These are phyloP conservation scores for Cantharis rustica DNA, from an alignment of 2,888 invertebrate genomes.

Conservation along the genomic window DNA sequence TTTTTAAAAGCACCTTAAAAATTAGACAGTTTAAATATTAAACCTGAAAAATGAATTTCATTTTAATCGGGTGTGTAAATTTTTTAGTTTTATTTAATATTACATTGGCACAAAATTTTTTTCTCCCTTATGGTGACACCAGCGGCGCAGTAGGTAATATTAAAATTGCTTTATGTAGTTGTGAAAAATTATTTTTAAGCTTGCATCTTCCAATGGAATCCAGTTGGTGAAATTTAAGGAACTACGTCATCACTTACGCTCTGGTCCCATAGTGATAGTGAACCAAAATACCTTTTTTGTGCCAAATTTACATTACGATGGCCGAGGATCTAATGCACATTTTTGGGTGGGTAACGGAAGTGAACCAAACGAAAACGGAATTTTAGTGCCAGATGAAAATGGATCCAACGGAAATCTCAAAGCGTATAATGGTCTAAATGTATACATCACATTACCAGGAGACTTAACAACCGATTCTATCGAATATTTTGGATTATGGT, in stretches of 20 bases:
- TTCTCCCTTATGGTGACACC: no score
- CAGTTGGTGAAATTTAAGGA: conserved; percentile 20
- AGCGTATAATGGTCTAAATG: conserved; percentile 35
- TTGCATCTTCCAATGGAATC: background rate
- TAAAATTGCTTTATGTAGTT: no score
- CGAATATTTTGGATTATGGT: conserved; percentile 42
- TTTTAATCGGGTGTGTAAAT: no score
- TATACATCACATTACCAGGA: conserved; percentile 39
- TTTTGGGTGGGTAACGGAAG: conserved; percentile 41
- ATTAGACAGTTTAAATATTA: no score
- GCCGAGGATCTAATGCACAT: conserved; percentile 29
- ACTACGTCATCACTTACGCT: conserved; percentile 31
- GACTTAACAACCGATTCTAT: conserved; percentile 34
- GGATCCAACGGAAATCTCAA: conserved; percentile 26
- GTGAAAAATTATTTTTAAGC: no score
- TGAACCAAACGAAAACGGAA: conserved; percentile 25
- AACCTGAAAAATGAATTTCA: no score
- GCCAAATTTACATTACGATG: conserved; percentile 38
- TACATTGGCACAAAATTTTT: no score
- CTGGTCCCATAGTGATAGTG: conserved; percentile 39
- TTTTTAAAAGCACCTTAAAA: no score
- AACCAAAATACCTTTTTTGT: conserved; percentile 42
- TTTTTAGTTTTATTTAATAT: no score
- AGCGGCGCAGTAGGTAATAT: no score
- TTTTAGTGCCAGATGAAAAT: conserved; percentile 33